Evolutionary conservation across 2,797 vertebrate species (phyloP).

Genomic region (Platalea minor): DNA sequence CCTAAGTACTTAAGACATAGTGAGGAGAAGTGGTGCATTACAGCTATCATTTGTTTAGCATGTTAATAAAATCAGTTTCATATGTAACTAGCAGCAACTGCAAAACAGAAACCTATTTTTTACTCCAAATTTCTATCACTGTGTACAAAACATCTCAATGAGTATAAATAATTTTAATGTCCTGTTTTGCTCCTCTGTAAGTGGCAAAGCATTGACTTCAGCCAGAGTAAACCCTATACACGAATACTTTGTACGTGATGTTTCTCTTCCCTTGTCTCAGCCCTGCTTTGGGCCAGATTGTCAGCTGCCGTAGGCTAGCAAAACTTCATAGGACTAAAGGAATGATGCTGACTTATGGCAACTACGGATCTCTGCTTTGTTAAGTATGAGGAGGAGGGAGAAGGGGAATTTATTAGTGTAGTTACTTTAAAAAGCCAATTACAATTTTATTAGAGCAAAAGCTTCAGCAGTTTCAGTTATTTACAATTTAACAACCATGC

Average conservation of each 20-base stretch:
- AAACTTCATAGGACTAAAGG: neutral
- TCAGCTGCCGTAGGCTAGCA: neutral
- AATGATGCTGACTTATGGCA: neutral
- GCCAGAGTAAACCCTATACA: neutral
- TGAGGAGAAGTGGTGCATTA: neutral
- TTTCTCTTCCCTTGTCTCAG: neutral
- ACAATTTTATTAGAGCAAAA: constrained; percentile 42
- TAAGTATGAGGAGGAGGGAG: neutral
- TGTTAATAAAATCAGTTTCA: neutral
- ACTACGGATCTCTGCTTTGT: neutral
- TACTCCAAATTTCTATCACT: neutral
- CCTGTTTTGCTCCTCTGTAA: neutral
- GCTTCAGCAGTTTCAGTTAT: constrained; percentile 22
- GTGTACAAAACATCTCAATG: neutral
- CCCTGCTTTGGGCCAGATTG: neutral
- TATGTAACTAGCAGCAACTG: neutral
- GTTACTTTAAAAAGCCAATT: constrained; percentile 40
- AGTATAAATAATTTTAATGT: neutral
- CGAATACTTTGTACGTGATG: neutral
- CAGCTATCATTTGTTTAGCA: neutral
- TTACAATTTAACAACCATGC: constrained; percentile 9
- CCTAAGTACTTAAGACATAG: neutral
- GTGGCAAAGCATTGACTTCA: neutral
- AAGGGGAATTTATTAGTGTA: constrained; percentile 14
- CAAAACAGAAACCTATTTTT: neutral